Base-by-base conservation (phyloP, 1,140 invertebrate genomes). In the Polypedilum vanderplanki region DNA sequence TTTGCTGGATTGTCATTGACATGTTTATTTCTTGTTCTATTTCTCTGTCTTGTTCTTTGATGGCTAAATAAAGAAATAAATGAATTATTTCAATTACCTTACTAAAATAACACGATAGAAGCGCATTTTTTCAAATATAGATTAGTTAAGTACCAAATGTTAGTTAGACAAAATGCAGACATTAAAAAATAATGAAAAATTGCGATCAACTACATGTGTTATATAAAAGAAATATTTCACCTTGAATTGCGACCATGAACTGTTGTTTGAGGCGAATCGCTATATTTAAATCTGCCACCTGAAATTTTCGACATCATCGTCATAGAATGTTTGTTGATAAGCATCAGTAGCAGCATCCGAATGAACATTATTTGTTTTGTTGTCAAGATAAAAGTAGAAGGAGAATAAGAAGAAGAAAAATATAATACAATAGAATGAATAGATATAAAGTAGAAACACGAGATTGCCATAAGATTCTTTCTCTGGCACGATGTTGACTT, bases 1-100 rank as follows among this genome's bases (percentile, higher is more conserved):
- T 70, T 70, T 70, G 65, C 65, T 70, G 65, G 65, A 70, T 70
- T 70, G 65, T 70, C 65, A 70, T 70, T 70, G 65, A 70, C 65
- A 9, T 70, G 65, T 22, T 70, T 70, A 70, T 70, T 70, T 70
- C 65, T n/a, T 20, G 17, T 18, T 70, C 20, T 70, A 22, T 70
- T 70, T 70, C 17, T 70, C 65, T 70, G 65, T 12, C 65, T 7
- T 20, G 17, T 22, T 18, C 65, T 18, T 12, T 70, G 65, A 70
- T 70, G 65, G 18, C 65, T 70, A 70, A 57, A 57, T 46, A 15
- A 57, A 57, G 46, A 57, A 57, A 57, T 15, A n/a, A 57, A 57
- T 4, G 12, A 12, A 46, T 12, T 46, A 15, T 46, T n/a, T n/a
- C n/a, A n/a, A n/a, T n/a, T n/a, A n/a, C n/a, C n/a, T n/a, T n/a